Evolutionary conservation across 2,113 vertebrate genomes (phyloP).

Genomic region (Dromiciops gliroides): DNA sequence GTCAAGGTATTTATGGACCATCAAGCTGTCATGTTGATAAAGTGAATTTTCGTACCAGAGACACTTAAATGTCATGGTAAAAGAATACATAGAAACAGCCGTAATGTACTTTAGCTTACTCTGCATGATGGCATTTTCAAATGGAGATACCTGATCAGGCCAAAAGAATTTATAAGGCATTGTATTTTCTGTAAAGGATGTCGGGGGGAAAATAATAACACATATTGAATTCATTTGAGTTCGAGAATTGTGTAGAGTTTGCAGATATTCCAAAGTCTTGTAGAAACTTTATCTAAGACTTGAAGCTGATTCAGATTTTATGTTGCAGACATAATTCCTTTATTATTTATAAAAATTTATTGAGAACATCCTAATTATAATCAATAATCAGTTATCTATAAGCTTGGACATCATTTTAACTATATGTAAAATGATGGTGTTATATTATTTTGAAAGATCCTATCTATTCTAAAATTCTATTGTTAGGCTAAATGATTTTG

Average conservation of each 20-base stretch:
- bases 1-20: constrained; percentile 36
- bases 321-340: neutral
- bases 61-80: constrained; percentile 27
- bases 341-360: neutral
- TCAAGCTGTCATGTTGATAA: constrained; percentile 53
- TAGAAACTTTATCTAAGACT: constrained; percentile 7
- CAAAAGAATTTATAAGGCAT: neutral
- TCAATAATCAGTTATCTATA: neutral
- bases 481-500: neutral
- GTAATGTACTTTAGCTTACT: neutral
- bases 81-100: neutral
- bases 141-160: neutral
- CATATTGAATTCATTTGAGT: neutral
- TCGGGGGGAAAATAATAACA: neutral
- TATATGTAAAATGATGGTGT: neutral
- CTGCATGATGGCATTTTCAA: constrained; percentile 40
- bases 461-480: neutral
- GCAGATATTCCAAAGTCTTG: neutral
- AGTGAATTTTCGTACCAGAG: neutral
- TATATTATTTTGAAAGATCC: neutral
- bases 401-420: constrained; percentile 13
- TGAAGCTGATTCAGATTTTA: constrained; percentile 10
- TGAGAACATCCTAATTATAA: neutral
- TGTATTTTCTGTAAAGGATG: neutral
- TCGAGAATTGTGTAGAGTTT: neutral